Percentiles rank a stretch among this genome's conserved stretches.
These are phyloP conservation scores for Lacanobia oleracea DNA, from an alignment of 2,888 invertebrate genomes.

Conservation along the genomic window DNA sequence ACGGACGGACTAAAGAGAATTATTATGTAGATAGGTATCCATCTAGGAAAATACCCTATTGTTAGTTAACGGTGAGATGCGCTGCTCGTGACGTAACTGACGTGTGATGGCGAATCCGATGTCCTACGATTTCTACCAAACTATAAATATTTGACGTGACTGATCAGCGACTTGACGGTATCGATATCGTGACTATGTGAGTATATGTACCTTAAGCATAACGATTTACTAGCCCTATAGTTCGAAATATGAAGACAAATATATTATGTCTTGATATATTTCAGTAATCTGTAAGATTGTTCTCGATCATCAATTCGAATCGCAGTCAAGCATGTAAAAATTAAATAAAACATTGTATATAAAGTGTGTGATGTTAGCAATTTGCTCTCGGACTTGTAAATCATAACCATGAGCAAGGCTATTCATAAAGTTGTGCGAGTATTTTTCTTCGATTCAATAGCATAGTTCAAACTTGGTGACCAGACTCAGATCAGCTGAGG, in stretches of 20 bases:
- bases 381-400: neutral
- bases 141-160: neutral
- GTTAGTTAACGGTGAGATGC: neutral
- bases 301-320: too few relatives aligned
- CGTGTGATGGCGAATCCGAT: neutral
- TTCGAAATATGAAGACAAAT: too few relatives aligned
- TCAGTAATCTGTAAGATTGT: too few relatives aligned
- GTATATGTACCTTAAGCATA: too few relatives aligned
- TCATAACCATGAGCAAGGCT: neutral
- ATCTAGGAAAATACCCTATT: too few relatives aligned
- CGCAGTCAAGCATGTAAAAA: too few relatives aligned
- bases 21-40: too few relatives aligned
- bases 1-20: too few relatives aligned
- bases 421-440: neutral
- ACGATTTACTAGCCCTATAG: too few relatives aligned
- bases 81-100: neutral
- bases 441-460: neutral
- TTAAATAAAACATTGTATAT: neutral
- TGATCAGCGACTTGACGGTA: too few relatives aligned
- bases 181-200: too few relatives aligned
- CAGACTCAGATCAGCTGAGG: neutral
- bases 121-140: neutral
- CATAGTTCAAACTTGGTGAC: neutral
- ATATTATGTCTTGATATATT: too few relatives aligned
- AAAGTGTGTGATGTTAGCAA: slow-evolving; percentile 1